Percentiles rank a stretch among this genome's conserved stretches.
These are phyloP conservation scores for Cataglyphis livida DNA, from an alignment of 2,888 invertebrate genomes.

Conservation along the genomic window DNA sequence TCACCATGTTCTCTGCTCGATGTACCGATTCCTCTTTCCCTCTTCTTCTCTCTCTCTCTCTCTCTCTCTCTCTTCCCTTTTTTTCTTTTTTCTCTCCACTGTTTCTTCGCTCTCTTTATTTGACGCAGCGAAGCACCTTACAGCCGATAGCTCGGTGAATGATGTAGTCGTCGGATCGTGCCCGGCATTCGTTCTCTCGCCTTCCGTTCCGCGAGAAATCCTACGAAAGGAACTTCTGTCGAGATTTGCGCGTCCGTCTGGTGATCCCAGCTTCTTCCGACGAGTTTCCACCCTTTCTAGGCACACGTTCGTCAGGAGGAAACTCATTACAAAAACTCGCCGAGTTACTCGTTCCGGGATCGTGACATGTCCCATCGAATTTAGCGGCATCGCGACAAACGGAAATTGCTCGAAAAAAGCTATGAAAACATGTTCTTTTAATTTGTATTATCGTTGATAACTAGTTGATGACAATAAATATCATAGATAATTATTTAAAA, in stretches of 20 bases:
- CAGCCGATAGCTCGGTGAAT: constrained; percentile 70
- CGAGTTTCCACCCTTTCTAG: constrained; percentile 41
- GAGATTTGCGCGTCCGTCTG: constrained; percentile 60
- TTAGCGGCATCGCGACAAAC: neutral
- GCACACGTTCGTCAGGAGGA: constrained; percentile 42
- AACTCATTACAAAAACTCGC: constrained; percentile 64
- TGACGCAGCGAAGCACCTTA: constrained; percentile 61
- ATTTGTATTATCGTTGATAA: neutral
- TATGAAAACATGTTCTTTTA: neutral
- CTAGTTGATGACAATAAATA: neutral
- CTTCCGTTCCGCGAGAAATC: constrained; percentile 55
- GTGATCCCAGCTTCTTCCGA: constrained; percentile 39
- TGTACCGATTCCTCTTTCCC: constrained; percentile 30
- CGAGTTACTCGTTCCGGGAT: constrained; percentile 46
- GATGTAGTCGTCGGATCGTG: constrained; percentile 73
- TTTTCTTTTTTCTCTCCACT: constrained; percentile 8
- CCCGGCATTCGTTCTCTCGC: constrained; percentile 68
- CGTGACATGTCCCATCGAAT: constrained; percentile 28
- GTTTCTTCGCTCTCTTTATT: constrained; percentile 45
- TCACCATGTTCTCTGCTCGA: constrained; percentile 57
- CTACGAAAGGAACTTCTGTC: constrained; percentile 57
- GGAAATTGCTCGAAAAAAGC: neutral
- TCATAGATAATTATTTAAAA: neutral
- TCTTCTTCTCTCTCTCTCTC: neutral
- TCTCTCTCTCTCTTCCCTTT: neutral